Percentiles rank a stretch among this genome's conserved stretches.
These are phyloP conservation scores for Pherbina coryleti DNA, from an alignment of 2,888 invertebrate species.

Conservation along the genomic window DNA sequence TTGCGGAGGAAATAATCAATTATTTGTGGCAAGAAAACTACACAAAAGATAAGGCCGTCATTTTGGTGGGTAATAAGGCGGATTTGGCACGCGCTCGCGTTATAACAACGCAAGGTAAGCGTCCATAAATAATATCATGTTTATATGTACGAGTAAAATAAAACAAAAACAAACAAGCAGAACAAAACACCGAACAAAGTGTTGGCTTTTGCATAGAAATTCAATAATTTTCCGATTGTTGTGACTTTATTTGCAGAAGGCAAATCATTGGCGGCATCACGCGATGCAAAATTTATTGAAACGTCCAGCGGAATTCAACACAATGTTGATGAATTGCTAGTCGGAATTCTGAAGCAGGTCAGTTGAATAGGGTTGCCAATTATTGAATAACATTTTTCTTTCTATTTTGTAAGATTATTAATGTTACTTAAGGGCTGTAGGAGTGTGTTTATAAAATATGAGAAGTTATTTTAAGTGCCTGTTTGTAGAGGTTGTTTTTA, in stretches of 20 bases:
- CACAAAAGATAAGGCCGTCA: slow-evolving; percentile 86
- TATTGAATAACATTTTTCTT: too few relatives aligned
- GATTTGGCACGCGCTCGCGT: slow-evolving; percentile 90
- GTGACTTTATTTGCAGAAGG: slow-evolving; percentile 77
- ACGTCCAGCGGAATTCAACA: slow-evolving; percentile 96
- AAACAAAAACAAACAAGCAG: not conserved
- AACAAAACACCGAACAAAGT: not conserved
- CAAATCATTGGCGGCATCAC: slow-evolving; percentile 87
- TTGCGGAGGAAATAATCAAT: slow-evolving; percentile 87
- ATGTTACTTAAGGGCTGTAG: too few relatives aligned
- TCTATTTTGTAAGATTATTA: too few relatives aligned
- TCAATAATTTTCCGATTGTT: slow-evolving; percentile 5
- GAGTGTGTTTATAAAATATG: too few relatives aligned
- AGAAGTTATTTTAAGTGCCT: too few relatives aligned
- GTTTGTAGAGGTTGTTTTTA: not conserved
- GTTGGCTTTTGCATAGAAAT: not conserved
- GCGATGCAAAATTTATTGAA: slow-evolving; percentile 95
- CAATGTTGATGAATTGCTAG: slow-evolving; percentile 95
- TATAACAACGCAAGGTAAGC: slow-evolving; percentile 85
- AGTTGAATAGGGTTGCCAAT: slow-evolving; percentile 24
- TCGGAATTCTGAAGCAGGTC: slow-evolving; percentile 89
- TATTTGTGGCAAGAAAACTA: slow-evolving; percentile 88
- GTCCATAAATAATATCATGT: not conserved
- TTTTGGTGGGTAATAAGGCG: slow-evolving; percentile 94
- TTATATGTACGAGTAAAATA: not conserved